A percentile compares a stretch with the other conserved stretches of the same genome.
phyloP scores from a whole-genome alignment of 2,888 invertebrate genomes.

The Oscheius sp. region DNA sequence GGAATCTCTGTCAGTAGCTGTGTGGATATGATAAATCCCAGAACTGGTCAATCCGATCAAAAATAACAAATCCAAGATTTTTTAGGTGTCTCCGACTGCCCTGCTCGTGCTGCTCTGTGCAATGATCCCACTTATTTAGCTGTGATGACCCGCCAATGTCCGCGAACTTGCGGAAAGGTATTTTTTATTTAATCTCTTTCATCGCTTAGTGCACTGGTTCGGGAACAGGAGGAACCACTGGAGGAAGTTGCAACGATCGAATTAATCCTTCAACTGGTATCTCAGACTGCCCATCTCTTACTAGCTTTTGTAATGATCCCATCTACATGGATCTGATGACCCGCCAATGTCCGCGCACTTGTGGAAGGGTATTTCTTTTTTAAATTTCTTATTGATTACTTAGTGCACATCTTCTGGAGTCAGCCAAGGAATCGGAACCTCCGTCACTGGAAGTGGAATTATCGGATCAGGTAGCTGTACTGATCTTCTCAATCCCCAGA shows the following conservation, averaged over 20 bases:
- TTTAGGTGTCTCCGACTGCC: conserved; percentile 8
- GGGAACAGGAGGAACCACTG: not conserved
- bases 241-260: not conserved
- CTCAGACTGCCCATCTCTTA: conserved; percentile 8
- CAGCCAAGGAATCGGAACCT: not conserved
- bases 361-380: too few relatives aligned
- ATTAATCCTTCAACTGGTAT: not conserved
- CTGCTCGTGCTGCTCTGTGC: not conserved
- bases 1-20: not conserved
- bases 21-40: not conserved
- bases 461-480: too few relatives aligned
- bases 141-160: conserved; percentile 1
- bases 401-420: too few relatives aligned
- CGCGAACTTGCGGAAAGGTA: conserved; percentile 9
- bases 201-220: too few relatives aligned
- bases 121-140: not conserved
- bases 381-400: too few relatives aligned
- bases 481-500: not conserved
- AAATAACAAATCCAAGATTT: too few relatives aligned
- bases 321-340: not conserved
- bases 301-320: not conserved
- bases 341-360: conserved; percentile 4
- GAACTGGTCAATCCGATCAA: conserved; percentile 9
- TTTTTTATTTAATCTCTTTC: too few relatives aligned
- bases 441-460: not conserved